Evolutionary conservation across 2,113 vertebrate species (phyloP), one percentile per base, ranked within the genome.

Genomic region (Australoheros scitulus): DNA sequence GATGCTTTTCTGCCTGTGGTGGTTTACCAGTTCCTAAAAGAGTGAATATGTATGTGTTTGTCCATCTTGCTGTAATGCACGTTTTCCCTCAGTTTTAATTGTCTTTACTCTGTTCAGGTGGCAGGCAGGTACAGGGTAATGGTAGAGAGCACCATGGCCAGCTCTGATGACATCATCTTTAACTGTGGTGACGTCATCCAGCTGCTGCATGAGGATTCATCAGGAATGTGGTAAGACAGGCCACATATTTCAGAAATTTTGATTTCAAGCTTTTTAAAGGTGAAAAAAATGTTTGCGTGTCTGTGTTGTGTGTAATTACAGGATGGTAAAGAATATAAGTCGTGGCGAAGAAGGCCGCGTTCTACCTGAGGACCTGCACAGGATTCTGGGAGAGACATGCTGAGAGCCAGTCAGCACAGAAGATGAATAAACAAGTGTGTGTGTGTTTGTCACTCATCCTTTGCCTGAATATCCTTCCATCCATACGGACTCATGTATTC

Each of bases 281-380:
- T 41, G 20, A 63, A 20, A 8, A 41, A 10, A 24, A 20, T 2
- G 6, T 72, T 72, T 14, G 4, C 2, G 2, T 14, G 3, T 38
- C 2, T 72, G 22, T 58, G 10, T 55, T 75, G 24, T 64, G 36
- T 89, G 4, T 78, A 3, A 50, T 60, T 74, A 34, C 90, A 98
- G 97, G 96, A 92, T 96, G 92, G 96, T 98, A 90, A 97, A 94
- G 94, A 98, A 98, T 89, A 87, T 98, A 85, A 98, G 96, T 88
- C 96, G 96, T 80, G 96, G 94, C 50, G 96, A 97, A 93, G 96
- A 98, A 93, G 96, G 96, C 11, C 96, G 95, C 77, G 94, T 97
- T 81, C 94, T 93, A 29, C 90, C 94, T 3, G 94, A 96, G 80
- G 97, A 95, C 81, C 94, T 98, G 94, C 96, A 97, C 92, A 95